Conservation (phyloP, 2,113 vertebrate genomes). For the Athene cunicularia region DNA sequence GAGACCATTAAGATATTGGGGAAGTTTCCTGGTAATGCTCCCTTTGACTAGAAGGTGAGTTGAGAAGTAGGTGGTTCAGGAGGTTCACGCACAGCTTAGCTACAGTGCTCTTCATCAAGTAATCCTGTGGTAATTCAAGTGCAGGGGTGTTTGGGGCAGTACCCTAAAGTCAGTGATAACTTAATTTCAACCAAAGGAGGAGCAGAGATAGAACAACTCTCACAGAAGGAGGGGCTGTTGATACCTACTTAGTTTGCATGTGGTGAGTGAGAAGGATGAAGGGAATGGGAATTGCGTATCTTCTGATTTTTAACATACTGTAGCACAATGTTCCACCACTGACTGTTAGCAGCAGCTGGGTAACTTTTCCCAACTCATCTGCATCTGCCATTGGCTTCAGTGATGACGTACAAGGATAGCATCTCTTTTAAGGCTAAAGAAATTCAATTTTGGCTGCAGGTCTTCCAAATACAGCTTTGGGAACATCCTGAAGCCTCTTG, state of each 20-base stretch:
- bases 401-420: not conserved
- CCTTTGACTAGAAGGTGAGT: not conserved
- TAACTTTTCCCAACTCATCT: not conserved
- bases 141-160: not conserved
- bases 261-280: not conserved
- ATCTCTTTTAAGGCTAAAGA: not conserved
- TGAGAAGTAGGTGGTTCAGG: not conserved
- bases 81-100: not conserved
- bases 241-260: not conserved
- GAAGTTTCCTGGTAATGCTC: not conserved
- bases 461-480: not conserved
- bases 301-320: rapidly evolving
- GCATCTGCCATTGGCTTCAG: not conserved
- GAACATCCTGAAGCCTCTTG: not conserved
- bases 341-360: not conserved
- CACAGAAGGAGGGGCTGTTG: not conserved
- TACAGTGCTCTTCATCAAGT: not conserved
- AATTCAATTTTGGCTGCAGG: not conserved
- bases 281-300: not conserved
- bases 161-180: not conserved
- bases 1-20: not conserved
- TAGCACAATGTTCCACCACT: not conserved
- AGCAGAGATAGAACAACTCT: not conserved
- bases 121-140: not conserved
- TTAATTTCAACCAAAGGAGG: not conserved